Percentiles rank a stretch among this genome's conserved stretches.
phyloP scores from a whole-genome alignment of 1,140 invertebrate genomes.

The Vollenhovia emeryi region DNA sequence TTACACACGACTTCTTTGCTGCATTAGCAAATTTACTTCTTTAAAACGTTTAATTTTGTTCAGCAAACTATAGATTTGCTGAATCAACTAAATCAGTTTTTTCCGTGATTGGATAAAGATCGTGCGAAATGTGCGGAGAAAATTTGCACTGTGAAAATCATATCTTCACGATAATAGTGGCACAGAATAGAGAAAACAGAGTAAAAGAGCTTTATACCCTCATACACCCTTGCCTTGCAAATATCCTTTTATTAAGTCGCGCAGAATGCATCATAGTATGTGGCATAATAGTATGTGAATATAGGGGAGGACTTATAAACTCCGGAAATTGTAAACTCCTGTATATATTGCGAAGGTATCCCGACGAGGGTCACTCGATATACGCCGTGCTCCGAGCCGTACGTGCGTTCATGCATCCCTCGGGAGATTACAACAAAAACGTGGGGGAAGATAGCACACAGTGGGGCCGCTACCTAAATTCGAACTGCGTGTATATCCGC shows the following conservation, averaged over 20 bases:
- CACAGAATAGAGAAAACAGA: neutral
- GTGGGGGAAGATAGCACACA: slow-evolving; percentile 61
- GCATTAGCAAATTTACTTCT: no score
- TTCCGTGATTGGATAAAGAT: neutral
- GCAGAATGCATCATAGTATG: slow-evolving; percentile 37
- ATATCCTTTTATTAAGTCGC: slow-evolving; percentile 36
- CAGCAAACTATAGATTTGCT: no score
- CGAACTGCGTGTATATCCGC: slow-evolving; percentile 45
- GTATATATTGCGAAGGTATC: slow-evolving; percentile 55
- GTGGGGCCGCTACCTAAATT: slow-evolving; percentile 60
- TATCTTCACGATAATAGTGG: neutral
- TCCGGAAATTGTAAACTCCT: slow-evolving; percentile 48
- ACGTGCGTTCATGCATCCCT: slow-evolving; percentile 56
- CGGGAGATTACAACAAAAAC: slow-evolving; percentile 69
- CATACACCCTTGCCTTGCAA: neutral
- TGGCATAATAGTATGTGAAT: slow-evolving; percentile 20
- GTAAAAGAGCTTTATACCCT: neutral
- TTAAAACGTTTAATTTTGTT: no score
- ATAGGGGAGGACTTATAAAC: slow-evolving; percentile 44
- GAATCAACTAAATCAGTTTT: no score
- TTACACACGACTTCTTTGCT: no score
- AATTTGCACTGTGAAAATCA: neutral
- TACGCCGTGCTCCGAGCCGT: slow-evolving; percentile 36
- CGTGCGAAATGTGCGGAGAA: neutral
- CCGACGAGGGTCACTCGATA: slow-evolving; percentile 42